Percentiles rank a stretch among this genome's conserved stretches.
Evolutionary conservation across 2,113 vertebrate genomes (phyloP).

Genomic region (Ursus arctos): DNA sequence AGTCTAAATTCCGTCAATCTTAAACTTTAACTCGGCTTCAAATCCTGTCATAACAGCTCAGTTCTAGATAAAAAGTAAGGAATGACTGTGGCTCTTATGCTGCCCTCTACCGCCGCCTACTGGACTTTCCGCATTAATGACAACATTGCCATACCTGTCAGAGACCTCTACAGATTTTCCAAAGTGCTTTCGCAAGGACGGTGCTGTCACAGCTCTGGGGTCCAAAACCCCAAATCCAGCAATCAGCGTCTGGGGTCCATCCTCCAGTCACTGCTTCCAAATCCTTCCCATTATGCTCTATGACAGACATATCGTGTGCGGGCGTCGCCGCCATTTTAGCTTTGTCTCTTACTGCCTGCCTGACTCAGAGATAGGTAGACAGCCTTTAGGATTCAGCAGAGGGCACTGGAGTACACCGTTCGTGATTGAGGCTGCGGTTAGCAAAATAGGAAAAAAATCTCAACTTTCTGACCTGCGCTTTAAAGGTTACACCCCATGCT

Average conservation of each 20-base stretch:
- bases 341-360: background rate
- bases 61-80: background rate
- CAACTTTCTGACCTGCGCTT: background rate
- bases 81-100: background rate
- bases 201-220: background rate
- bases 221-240: background rate
- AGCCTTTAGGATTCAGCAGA: slow-evolving; percentile 46
- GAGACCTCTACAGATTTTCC: background rate
- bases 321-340: background rate
- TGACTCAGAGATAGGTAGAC: background rate
- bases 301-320: fast-evolving
- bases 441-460: background rate
- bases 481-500: background rate
- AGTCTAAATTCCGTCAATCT: slow-evolving; percentile 18
- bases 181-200: background rate
- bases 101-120: slow-evolving; percentile 51
- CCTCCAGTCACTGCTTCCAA: fast-evolving
- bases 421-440: background rate
- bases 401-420: slow-evolving; percentile 58
- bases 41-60: background rate
- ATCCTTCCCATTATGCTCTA: background rate
- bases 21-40: background rate
- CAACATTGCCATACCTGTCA: background rate
- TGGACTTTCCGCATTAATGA: background rate
- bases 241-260: background rate